A percentile compares a stretch with the other conserved stretches of the same genome.
phyloP scores from a whole-genome alignment of 2,113 vertebrate species.

The Lycocorax pyrrhopterus region DNA sequence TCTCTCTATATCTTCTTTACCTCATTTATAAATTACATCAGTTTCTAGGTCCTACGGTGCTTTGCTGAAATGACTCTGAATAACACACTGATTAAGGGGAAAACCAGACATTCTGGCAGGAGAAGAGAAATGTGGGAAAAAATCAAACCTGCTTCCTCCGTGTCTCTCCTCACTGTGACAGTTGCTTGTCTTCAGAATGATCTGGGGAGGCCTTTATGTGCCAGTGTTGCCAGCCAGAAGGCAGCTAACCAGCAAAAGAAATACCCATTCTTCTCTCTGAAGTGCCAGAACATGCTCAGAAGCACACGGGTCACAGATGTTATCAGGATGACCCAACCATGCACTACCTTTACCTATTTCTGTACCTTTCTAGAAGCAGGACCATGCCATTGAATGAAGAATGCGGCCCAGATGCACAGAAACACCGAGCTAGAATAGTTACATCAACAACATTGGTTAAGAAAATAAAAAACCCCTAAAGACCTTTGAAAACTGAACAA shows the following conservation, averaged over 20 bases:
- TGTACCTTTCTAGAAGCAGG: not conserved
- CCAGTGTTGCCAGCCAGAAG: not conserved
- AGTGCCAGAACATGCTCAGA: not conserved
- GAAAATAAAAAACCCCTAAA: not conserved
- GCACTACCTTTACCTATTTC: not conserved
- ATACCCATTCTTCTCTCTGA: not conserved
- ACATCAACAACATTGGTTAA: not conserved
- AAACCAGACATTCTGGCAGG: not conserved
- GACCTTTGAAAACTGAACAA: not conserved
- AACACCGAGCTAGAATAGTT: not conserved
- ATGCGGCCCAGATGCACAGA: not conserved
- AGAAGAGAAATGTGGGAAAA: not conserved
- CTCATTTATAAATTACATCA: not conserved
- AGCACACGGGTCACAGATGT: accelerated
- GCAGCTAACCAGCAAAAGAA: not conserved
- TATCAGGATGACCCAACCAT: not conserved
- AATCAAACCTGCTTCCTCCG: not conserved
- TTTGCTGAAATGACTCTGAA: not conserved
- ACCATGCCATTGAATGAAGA: not conserved
- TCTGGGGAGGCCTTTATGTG: not conserved
- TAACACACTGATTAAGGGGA: not conserved
- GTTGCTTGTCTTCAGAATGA: not conserved
- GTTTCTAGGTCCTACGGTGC: not conserved
- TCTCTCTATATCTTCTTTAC: not conserved
- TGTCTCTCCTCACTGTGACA: not conserved